Conservation (phyloP, 2,888 invertebrate species). For the Psylliodes chrysocephalus region DNA sequence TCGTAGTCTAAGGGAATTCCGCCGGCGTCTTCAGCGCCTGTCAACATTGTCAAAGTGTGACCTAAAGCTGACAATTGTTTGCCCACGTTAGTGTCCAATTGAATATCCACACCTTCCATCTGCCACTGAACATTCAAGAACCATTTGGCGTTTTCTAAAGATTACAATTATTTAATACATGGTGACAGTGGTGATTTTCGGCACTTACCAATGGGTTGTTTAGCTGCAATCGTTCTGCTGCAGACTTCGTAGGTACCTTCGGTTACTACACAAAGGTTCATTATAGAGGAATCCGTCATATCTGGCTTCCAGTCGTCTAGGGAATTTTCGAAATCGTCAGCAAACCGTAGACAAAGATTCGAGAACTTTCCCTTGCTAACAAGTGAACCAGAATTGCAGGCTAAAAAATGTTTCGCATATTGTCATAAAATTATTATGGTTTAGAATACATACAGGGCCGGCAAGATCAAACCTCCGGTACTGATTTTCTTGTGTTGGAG, state of each 20-base stretch:
- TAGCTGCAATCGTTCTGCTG: conserved; percentile 89
- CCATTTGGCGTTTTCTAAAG: conserved; percentile 94
- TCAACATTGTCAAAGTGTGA: conserved; percentile 94
- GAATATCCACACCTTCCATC: conserved; percentile 99
- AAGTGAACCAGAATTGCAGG: conserved; percentile 94
- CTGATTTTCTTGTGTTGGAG: too few relatives aligned
- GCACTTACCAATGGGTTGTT: conserved; percentile 74
- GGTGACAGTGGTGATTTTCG: too few relatives aligned
- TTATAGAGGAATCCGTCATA: conserved; percentile 78
- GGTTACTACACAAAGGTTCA: conserved; percentile 97
- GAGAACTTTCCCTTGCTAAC: conserved; percentile 93
- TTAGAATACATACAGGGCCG: too few relatives aligned
- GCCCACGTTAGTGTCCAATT: conserved; percentile 94
- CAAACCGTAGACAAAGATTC: conserved; percentile 92
- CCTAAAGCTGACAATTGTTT: conserved; percentile 94
- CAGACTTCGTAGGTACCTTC: conserved; percentile 99
- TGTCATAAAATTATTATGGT: too few relatives aligned
- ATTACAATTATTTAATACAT: too few relatives aligned
- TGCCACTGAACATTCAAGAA: conserved; percentile 97
- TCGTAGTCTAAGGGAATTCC: conserved; percentile 73
- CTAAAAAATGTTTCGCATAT: too few relatives aligned
- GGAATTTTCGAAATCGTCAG: conserved; percentile 96
- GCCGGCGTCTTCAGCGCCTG: conserved; percentile 81
- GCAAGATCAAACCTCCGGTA: too few relatives aligned
- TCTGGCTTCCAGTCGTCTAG: conserved; percentile 98